These are phyloP conservation scores for Microctonus hyperodae DNA, from an alignment of 2,888 invertebrate species.

Conservation along the genomic window DNA sequence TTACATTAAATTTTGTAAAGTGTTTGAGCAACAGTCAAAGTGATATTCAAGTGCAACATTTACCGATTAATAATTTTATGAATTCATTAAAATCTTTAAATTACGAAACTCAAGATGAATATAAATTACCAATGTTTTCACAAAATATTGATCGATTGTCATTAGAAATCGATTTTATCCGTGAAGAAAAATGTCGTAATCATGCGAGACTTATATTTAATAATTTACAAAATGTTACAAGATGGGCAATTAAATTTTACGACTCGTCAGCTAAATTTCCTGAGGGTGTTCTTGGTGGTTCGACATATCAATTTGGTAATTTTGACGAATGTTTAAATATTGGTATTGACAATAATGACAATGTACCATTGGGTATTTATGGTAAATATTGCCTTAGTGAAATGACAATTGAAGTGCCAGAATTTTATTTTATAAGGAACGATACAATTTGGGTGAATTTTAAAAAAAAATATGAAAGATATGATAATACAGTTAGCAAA, in stretches of 20 bases:
- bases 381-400: conserved; percentile 53
- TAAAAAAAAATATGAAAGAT: conserved; percentile 39
- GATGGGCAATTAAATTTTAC: conserved; percentile 65
- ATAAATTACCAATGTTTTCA: conserved; percentile 42
- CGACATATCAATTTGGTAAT: conserved; percentile 76
- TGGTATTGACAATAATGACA: conserved; percentile 34
- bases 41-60: background rate
- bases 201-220: conserved; percentile 44
- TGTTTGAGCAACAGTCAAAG: background rate
- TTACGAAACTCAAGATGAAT: conserved; percentile 36
- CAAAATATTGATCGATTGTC: conserved; percentile 29
- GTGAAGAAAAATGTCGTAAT: conserved; percentile 44
- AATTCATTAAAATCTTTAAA: conserved; percentile 25
- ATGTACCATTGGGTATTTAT: conserved; percentile 39
- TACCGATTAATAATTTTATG: background rate
- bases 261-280: conserved; percentile 77
- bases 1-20: background rate
- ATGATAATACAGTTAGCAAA: conserved; percentile 48
- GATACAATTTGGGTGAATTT: conserved; percentile 48
- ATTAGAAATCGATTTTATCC: conserved; percentile 37
- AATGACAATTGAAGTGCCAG: conserved; percentile 45
- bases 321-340: conserved; percentile 72
- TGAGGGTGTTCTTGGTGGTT: conserved; percentile 72
- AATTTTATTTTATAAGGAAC: conserved; percentile 35
- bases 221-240: conserved; percentile 45